Evolutionary conservation across 2,113 vertebrate genomes (phyloP).

Genomic region (Mugil cephalus): DNA sequence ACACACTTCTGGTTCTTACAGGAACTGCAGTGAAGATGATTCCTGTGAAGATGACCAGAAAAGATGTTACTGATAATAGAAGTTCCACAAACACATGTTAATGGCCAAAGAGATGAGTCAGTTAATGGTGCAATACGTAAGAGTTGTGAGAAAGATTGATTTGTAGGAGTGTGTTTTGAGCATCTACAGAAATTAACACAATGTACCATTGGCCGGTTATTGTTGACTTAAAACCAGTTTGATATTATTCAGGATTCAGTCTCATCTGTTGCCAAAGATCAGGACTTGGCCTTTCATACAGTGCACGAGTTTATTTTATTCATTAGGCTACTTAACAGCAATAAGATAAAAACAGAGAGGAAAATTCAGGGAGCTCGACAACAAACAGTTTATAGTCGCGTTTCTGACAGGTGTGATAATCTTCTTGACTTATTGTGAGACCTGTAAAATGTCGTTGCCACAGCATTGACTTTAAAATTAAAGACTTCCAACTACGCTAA

Average conservation of each 20-base stretch:
- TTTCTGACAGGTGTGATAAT: background rate
- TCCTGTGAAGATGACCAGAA: too few species aligned
- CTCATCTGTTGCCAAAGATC: too few species aligned
- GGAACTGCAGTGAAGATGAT: background rate
- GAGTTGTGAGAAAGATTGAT: background rate
- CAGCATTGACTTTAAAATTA: too few species aligned
- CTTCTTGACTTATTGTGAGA: background rate
- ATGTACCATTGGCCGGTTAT: background rate
- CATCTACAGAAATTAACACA: background rate
- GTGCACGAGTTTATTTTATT: too few species aligned
- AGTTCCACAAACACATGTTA: conserved; percentile 5
- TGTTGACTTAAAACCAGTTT: too few species aligned
- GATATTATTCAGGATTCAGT: too few species aligned
- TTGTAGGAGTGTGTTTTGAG: background rate
- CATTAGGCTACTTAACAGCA: too few species aligned
- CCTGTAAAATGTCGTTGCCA: background rate
- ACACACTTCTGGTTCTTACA: background rate
- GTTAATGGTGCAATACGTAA: background rate
- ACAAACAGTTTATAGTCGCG: background rate
- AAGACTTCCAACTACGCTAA: background rate
- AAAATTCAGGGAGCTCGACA: too few species aligned
- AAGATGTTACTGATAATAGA: background rate
- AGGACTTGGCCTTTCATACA: too few species aligned
- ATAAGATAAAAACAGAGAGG: too few species aligned
- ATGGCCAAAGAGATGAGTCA: background rate